Evolutionary conservation across 2,797 vertebrate species (phyloP).

Genomic region (Mormyrus hasselquistii): DNA sequence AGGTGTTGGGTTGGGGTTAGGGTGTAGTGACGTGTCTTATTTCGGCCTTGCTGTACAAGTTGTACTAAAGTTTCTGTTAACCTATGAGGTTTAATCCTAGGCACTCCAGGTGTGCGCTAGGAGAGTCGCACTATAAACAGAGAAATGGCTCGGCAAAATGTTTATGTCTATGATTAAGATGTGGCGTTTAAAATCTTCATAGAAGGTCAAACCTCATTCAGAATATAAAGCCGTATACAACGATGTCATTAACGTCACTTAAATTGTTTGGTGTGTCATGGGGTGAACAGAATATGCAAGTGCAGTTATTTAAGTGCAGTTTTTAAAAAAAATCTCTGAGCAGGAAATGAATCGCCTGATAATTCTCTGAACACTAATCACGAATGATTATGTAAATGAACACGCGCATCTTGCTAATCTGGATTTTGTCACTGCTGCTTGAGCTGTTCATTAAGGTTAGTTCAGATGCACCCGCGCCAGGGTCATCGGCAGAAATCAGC

Average conservation of each 20-base stretch:
- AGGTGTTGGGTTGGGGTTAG: background rate
- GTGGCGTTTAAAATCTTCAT: background rate
- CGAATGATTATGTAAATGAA: background rate
- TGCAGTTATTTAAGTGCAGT: background rate
- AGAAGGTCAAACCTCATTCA: background rate
- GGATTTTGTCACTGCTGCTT: background rate
- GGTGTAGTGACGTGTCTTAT: background rate
- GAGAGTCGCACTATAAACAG: background rate
- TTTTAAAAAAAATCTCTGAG: background rate
- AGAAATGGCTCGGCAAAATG: background rate
- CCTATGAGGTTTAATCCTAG: background rate
- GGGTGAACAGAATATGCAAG: background rate
- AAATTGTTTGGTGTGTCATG: background rate
- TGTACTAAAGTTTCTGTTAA: background rate
- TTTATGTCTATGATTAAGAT: background rate
- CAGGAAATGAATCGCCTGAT: background rate
- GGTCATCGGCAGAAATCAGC: background rate
- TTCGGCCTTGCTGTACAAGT: background rate
- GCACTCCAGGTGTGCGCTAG: background rate
- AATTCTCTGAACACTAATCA: background rate
- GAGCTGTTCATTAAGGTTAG: background rate
- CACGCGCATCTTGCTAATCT: background rate
- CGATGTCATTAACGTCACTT: background rate
- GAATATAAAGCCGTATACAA: background rate
- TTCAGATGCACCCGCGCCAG: background rate